Conservation (phyloP, 2,797 vertebrate species). For the Peromyscus nudipes region DNA sequence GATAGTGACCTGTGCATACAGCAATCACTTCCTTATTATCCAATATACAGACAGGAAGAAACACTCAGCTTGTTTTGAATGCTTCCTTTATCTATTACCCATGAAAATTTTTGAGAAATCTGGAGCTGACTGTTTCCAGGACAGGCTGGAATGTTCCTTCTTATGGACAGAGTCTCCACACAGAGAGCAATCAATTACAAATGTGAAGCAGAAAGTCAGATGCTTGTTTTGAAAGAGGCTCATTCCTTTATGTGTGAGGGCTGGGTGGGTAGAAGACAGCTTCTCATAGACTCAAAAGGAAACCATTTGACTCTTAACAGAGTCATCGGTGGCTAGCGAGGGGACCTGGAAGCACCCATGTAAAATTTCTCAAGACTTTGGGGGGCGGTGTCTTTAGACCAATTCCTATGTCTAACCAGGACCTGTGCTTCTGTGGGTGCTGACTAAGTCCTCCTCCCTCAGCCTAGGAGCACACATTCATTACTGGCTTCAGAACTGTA, state of each 20-base stretch:
- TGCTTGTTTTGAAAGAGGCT: background rate
- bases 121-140: background rate
- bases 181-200: background rate
- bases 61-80: no score
- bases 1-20: background rate
- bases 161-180: background rate
- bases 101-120: background rate
- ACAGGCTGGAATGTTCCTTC: background rate
- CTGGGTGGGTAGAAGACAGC: background rate
- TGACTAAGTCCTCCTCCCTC: background rate
- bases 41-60: background rate
- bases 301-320: background rate
- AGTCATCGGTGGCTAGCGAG: background rate
- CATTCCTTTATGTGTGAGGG: background rate
- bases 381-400: background rate
- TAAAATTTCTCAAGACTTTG: background rate
- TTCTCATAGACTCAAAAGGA: background rate
- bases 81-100: background rate
- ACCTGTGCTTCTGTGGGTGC: background rate
- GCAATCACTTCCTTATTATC: background rate
- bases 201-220: background rate
- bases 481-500: background rate
- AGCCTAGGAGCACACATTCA: background rate
- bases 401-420: background rate
- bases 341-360: background rate